A percentile compares a stretch with the other conserved stretches of the same genome.
phyloP scores from a whole-genome alignment of 1,140 invertebrate species.

The Neelides sp. region DNA sequence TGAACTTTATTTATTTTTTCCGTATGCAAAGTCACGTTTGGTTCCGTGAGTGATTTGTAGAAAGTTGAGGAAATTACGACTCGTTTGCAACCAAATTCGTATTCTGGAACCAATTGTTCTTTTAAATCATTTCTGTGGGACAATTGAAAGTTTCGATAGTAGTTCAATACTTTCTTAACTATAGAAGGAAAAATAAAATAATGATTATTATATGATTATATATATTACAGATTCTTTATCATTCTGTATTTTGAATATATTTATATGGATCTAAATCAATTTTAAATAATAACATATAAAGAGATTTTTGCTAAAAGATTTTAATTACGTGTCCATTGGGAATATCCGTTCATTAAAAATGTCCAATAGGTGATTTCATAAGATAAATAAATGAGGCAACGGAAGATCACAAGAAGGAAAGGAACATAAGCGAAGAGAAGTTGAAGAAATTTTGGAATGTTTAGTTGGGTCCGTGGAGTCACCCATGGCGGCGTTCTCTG shows the following conservation, averaged over 20 bases:
- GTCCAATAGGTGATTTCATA: neutral
- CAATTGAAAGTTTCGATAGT: too few relatives aligned
- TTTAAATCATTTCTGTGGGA: too few relatives aligned
- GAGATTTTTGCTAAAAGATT: too few relatives aligned
- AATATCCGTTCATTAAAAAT: neutral
- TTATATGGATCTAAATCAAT: too few relatives aligned
- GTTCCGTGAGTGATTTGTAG: neutral
- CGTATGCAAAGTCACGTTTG: neutral
- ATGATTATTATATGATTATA: too few relatives aligned
- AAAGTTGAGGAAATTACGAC: neutral
- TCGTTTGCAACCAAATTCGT: slow-evolving; percentile 6
- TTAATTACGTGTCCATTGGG: neutral
- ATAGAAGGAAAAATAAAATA: too few relatives aligned
- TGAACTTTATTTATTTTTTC: neutral
- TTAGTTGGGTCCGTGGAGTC: too few relatives aligned
- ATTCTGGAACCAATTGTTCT: neutral
- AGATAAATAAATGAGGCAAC: neutral
- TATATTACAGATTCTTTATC: too few relatives aligned
- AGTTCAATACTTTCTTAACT: too few relatives aligned
- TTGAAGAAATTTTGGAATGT: neutral
- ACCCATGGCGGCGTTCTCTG: slow-evolving; percentile 12
- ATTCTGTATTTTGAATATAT: too few relatives aligned
- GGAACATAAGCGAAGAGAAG: neutral
- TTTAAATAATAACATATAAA: too few relatives aligned
- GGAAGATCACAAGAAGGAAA: neutral